A percentile compares a stretch with the other conserved stretches of the same genome.
phyloP scores from a whole-genome alignment of 2,888 invertebrate species.

The Cosmopolites sordidus region DNA sequence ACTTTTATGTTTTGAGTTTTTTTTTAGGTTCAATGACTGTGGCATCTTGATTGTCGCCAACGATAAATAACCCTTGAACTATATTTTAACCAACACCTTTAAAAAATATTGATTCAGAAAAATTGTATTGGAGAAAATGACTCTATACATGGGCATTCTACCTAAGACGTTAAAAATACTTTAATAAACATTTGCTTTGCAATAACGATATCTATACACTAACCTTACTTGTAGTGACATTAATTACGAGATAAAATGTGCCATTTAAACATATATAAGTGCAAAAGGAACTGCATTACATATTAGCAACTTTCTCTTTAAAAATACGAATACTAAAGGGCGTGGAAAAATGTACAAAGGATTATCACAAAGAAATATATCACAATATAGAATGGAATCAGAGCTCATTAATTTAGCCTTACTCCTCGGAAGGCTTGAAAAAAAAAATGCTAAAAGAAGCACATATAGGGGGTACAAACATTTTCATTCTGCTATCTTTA shows the following conservation, averaged over 20 bases:
- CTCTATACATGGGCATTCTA: no score
- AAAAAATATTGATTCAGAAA: no score
- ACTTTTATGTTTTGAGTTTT: not conserved
- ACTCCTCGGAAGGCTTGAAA: no score
- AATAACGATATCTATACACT: not conserved
- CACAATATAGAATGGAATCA: conserved; percentile 13
- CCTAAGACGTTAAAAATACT: no score
- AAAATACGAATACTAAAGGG: not conserved
- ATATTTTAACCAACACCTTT: no score
- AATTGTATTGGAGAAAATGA: no score
- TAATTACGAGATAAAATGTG: conserved; percentile 21
- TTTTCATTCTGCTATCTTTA: no score
- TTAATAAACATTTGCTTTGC: no score
- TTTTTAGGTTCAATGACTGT: not conserved
- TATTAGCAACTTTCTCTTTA: not conserved
- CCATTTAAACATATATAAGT: conserved; percentile 15
- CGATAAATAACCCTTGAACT: no score
- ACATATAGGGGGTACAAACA: no score
- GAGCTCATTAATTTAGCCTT: not conserved
- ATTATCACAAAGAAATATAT: conserved; percentile 27
- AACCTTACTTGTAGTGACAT: conserved; percentile 13
- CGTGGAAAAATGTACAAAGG: conserved; percentile 20
- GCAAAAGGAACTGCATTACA: not conserved
- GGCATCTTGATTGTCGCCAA: no score
- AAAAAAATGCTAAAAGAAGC: no score